Evolutionary conservation across 1,140 invertebrate species (phyloP).

Genomic region (Gonatopus flavifemur): DNA sequence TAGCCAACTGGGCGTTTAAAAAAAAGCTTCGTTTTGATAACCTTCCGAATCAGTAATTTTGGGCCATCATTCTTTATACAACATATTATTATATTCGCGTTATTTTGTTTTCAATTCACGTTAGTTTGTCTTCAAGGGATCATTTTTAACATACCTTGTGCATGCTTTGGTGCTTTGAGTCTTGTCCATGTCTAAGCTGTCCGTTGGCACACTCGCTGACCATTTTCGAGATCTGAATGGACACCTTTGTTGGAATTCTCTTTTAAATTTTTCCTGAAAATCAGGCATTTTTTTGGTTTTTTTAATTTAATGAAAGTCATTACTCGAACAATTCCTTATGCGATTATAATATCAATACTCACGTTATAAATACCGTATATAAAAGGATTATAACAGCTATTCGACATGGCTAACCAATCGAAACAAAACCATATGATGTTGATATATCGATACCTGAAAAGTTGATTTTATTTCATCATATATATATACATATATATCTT

Average conservation of each 20-base stretch:
- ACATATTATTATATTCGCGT: too few species aligned
- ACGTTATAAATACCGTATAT: constrained; percentile 86
- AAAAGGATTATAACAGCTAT: constrained; percentile 84
- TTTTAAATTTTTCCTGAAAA: constrained; percentile 71
- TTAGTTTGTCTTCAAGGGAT: too few species aligned
- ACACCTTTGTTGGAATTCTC: constrained; percentile 69
- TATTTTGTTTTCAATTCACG: too few species aligned
- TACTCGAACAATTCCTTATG: background rate
- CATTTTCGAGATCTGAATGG: constrained; percentile 57
- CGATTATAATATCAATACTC: constrained; percentile 51
- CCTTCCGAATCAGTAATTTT: too few species aligned
- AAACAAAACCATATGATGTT: constrained; percentile 79
- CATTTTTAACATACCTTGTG: constrained; percentile 36
- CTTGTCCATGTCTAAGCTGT: constrained; percentile 47
- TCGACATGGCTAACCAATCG: constrained; percentile 86
- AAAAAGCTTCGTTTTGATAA: too few species aligned
- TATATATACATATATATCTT: too few species aligned
- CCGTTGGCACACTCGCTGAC: constrained; percentile 38
- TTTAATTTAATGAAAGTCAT: too few species aligned
- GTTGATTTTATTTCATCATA: background rate
- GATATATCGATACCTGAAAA: constrained; percentile 71
- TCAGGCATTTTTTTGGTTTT: constrained; percentile 12
- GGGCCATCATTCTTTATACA: too few species aligned
- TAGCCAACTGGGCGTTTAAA: too few species aligned
- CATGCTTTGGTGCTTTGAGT: constrained; percentile 32